These are phyloP conservation scores for Eupithecia pulchellata DNA, from an alignment of 2,888 invertebrate species.

Conservation along the genomic window DNA sequence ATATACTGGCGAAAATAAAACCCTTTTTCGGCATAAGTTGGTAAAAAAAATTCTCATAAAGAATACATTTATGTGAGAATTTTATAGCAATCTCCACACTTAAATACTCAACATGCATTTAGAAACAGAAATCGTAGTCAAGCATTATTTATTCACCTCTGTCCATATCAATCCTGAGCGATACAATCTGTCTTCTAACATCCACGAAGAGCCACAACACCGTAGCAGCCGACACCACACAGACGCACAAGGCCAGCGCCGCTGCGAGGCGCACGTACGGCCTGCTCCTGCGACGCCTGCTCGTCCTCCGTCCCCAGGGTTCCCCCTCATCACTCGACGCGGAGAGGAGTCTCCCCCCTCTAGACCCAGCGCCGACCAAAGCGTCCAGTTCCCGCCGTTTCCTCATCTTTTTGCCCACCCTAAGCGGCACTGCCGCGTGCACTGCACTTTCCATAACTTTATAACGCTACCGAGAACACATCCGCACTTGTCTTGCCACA, in stretches of 20 bases:
- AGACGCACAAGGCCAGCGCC: slow-evolving; percentile 86
- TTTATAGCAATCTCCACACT: background rate
- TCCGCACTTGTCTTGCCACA: slow-evolving; percentile 61
- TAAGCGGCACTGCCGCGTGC: slow-evolving; percentile 87
- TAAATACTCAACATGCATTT: background rate
- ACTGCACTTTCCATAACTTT: slow-evolving; percentile 81
- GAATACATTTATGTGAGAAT: background rate
- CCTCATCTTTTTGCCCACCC: slow-evolving; percentile 90
- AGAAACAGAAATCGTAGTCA: background rate
- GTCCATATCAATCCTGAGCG: slow-evolving; percentile 87
- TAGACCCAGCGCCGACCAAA: slow-evolving; percentile 82
- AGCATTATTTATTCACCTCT: slow-evolving; percentile 78
- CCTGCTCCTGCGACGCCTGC: slow-evolving; percentile 74
- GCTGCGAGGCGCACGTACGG: slow-evolving; percentile 86
- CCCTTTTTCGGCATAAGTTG: no score
- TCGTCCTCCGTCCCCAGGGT: slow-evolving; percentile 78
- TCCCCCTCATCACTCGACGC: slow-evolving; percentile 86
- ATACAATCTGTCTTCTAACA: slow-evolving; percentile 87
- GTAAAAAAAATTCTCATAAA: no score
- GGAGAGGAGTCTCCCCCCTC: slow-evolving; percentile 86
- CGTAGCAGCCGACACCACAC: slow-evolving; percentile 87
- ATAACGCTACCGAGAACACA: slow-evolving; percentile 74
- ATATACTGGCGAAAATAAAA: no score
- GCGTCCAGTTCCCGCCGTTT: slow-evolving; percentile 91
- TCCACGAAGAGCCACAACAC: slow-evolving; percentile 89